Evolutionary conservation across 1,140 invertebrate species (phyloP).

Genomic region (Vollenhovia emeryi): DNA sequence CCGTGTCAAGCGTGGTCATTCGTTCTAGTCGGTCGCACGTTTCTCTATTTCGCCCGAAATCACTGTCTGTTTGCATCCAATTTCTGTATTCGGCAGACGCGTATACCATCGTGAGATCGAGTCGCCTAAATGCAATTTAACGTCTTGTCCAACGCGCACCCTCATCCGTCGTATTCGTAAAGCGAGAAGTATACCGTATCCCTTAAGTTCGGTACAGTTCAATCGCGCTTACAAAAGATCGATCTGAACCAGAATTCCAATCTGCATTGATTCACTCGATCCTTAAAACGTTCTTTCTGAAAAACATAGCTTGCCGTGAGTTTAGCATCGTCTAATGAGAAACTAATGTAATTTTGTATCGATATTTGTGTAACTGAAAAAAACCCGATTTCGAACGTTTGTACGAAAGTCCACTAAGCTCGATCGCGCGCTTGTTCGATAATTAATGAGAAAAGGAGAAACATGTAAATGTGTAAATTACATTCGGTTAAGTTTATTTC

Average conservation of each 20-base stretch:
- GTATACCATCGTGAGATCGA: constrained; percentile 20
- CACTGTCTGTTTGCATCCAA: constrained; percentile 51
- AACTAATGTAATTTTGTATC: neutral
- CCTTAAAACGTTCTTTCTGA: neutral
- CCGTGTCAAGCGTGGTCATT: neutral
- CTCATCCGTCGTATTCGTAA: constrained; percentile 13
- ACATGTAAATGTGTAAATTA: neutral
- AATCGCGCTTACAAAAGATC: neutral
- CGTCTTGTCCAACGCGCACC: constrained; percentile 42
- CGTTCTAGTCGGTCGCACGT: neutral
- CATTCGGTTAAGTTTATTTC: neutral
- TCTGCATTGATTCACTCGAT: neutral
- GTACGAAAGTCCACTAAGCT: neutral
- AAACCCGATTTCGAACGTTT: neutral
- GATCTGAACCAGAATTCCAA: neutral
- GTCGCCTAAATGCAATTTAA: constrained; percentile 63
- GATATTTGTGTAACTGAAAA: neutral
- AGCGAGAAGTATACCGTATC: neutral
- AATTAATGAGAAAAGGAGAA: neutral
- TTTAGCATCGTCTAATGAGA: neutral
- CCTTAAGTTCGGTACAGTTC: constrained; percentile 8
- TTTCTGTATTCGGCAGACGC: constrained; percentile 12
- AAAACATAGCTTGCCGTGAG: neutral
- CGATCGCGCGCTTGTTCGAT: neutral
- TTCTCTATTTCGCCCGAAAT: constrained; percentile 58